Evolutionary conservation across 2,888 invertebrate genomes (phyloP).

Genomic region (Sinelater perroti): DNA sequence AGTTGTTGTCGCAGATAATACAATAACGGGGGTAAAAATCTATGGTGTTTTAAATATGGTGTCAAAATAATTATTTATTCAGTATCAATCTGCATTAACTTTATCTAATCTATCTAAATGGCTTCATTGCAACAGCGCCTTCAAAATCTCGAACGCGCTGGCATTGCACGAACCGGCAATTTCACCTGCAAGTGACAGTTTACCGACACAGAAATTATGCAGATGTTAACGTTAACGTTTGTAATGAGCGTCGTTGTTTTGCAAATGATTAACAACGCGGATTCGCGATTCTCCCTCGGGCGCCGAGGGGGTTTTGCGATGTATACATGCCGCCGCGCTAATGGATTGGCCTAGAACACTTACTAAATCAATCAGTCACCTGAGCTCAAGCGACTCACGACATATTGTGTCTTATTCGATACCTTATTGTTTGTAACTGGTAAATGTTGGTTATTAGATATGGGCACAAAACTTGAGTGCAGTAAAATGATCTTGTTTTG

Average conservation of each 20-base stretch:
- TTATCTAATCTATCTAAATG: too few relatives aligned
- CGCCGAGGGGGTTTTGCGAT: slow-evolving; percentile 4
- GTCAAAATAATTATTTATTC: too few relatives aligned
- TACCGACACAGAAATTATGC: slow-evolving; percentile 14
- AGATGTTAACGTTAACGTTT: slow-evolving; percentile 15
- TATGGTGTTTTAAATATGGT: too few relatives aligned
- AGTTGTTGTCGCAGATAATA: too few relatives aligned
- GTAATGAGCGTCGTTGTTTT: slow-evolving; percentile 24
- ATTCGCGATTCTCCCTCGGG: slow-evolving; percentile 4
- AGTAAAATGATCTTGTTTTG: too few relatives aligned
- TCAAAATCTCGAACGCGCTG: neutral
- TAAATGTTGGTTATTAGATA: too few relatives aligned
- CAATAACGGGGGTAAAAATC: too few relatives aligned
- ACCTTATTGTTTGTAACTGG: too few relatives aligned
- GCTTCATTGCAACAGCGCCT: neutral
- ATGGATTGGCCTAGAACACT: slow-evolving; percentile 29
- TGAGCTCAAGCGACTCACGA: slow-evolving; percentile 16
- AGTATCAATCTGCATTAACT: too few relatives aligned
- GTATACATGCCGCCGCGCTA: slow-evolving; percentile 18
- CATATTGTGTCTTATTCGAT: too few relatives aligned
- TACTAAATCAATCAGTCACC: slow-evolving; percentile 31
- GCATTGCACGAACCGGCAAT: slow-evolving; percentile 13
- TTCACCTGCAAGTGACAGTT: slow-evolving; percentile 28
- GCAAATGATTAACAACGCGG: slow-evolving; percentile 21
- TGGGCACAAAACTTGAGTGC: too few relatives aligned